Evolutionary conservation across 2,113 vertebrate species (phyloP), one percentile per base, ranked within the genome.

Genomic region (Coryphaenoides rupestris): DNA sequence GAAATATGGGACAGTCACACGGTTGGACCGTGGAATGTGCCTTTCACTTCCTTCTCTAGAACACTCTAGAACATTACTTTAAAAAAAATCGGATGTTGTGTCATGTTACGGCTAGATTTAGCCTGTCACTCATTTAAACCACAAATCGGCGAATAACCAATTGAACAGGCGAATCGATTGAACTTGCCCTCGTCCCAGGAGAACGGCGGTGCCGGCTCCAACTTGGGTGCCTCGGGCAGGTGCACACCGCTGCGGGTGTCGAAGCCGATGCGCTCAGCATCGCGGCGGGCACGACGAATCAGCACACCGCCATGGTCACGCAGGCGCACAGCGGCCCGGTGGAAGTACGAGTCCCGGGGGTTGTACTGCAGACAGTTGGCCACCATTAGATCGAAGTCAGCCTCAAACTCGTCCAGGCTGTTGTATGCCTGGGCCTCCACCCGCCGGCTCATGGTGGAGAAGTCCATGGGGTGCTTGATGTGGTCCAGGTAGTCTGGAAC

Each of bases 291-390:
- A 87, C 96, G 96, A 77, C 97, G 89, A 55, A 98, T 91, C 76
- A 99, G 81, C 19, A 89, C 91, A 10, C 96, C 97, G 3, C 97
- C 97, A 87, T 96, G 95, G 85, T 99, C 97, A 19, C 96, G 87
- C 80, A 99, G 90, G 61, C 96, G 89, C 66, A 95, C 88, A 0
- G 95, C 96, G 14, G 95, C 94, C 64, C 97, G 91, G 81, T 96
- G 94, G 75, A 99, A 99, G 82, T 95, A 95, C 0, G 96, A 97
- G 82, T 99, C 97, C 88, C 96, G 98, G 64, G 93, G 93, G 81
- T 99, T 99, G 81, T 99, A 99, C 76, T 95, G 96, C 95, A 98
- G 92, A 86, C 97, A 99, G 79, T 99, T 99, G 72, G 94, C 90
- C 70, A 97, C 68, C 15, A 99, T 96, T 66, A 98, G 93, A 81